Base-by-base conservation (phyloP, 2,888 invertebrate genomes). In the Cerceris rybyensis region DNA sequence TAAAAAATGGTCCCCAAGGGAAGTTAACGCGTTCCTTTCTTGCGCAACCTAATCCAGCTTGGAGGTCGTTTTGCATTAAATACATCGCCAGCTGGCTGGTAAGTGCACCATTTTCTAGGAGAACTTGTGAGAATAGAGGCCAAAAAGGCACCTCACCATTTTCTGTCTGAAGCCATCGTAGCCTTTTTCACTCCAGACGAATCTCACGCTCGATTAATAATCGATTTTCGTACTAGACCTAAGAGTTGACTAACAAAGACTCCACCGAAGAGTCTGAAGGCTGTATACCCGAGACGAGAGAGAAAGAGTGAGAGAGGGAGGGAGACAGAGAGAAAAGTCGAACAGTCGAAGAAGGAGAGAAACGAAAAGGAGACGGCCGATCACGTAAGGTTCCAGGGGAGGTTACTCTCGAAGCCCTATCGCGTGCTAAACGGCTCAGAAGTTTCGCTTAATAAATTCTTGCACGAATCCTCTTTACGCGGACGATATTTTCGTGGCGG, bases 401-500 rank as follows among this genome's bases (percentile, higher is more conserved):
- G 28, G 46, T 46, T 46, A 60, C 43, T 5, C 55, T 55, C 54
- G 28, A 52, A 68, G 76, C 75, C 79, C 81, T 54, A 73, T 81
- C 76, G 73, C 74, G 75, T 76, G 81, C 79, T 86, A 85, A 87
- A 82, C 82, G 81, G 81, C 81, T 75, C 78, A 77, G 78, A 82
- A 87, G 83, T 86, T 86, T 78, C 75, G 80, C 73, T 78, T 84
- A 86, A 88, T 87, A 86, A 88, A 86, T 85, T 74, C 71, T 69
- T 65, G 43, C 63, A 63, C 80, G 79, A 63, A 66, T 69, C 49
- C 75, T 65, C 50, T 46, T 64, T 42, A 42, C 41, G 72, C n/a
- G 78, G 67, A 49, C 76, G 77, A 82, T 73, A 84, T 75, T 79
- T 84, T 78, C 63, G 55, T 17, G 17, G 52, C 2, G 43, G 57